These are phyloP conservation scores for Meghimatium bilineatum DNA, from an alignment of 2,888 invertebrate species.

Conservation along the genomic window DNA sequence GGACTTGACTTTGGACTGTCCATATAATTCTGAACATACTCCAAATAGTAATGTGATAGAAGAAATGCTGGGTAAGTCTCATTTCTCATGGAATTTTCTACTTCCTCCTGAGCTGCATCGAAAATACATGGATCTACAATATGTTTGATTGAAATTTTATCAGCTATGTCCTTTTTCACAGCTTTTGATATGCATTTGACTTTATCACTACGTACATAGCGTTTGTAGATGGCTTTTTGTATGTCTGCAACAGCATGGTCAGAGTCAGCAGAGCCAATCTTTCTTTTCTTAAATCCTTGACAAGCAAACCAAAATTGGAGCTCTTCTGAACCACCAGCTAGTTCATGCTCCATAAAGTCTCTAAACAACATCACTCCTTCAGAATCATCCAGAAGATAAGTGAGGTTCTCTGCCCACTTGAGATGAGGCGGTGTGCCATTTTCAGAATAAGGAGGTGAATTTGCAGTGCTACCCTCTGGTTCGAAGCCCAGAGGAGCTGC, in stretches of 20 bases:
- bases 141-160: slow-evolving; percentile 63
- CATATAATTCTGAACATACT: slow-evolving; percentile 74
- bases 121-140: slow-evolving; percentile 87
- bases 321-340: slow-evolving; percentile 66
- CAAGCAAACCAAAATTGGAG: slow-evolving; percentile 90
- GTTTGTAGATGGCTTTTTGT: slow-evolving; percentile 82
- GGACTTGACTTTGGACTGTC: slow-evolving; percentile 74
- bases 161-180: slow-evolving; percentile 85
- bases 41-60: slow-evolving; percentile 92
- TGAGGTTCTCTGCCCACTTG: slow-evolving; percentile 92
- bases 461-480: slow-evolving; percentile 81
- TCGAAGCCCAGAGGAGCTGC: slow-evolving; percentile 80
- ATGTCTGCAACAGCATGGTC: slow-evolving; percentile 64
- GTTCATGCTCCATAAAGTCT: slow-evolving; percentile 76
- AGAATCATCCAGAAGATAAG: slow-evolving; percentile 89
- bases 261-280: slow-evolving; percentile 78
- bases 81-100: slow-evolving; percentile 89
- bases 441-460: slow-evolving; percentile 76
- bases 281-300: slow-evolving; percentile 70
- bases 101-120: slow-evolving; percentile 88
- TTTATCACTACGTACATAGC: slow-evolving; percentile 84
- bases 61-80: slow-evolving; percentile 95
- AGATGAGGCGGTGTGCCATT: slow-evolving; percentile 84
- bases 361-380: slow-evolving; percentile 93
- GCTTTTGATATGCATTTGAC: slow-evolving; percentile 87